Conservation (phyloP, 2,888 invertebrate genomes). For the Xanthorhoe designata region DNA sequence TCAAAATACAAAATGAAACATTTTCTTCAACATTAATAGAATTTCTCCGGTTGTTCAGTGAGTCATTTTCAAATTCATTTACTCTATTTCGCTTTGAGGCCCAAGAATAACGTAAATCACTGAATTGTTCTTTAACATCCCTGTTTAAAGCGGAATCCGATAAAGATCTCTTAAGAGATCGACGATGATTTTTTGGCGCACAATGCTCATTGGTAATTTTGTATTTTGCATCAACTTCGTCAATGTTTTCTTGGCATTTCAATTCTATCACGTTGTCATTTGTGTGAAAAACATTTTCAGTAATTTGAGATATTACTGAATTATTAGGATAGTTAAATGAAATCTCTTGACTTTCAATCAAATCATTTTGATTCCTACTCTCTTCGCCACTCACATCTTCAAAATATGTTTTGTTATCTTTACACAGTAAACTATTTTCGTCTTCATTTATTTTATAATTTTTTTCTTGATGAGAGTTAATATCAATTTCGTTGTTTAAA, state of each 20-base stretch:
- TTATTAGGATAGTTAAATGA: slow-evolving; percentile 25
- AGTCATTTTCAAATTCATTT: slow-evolving; percentile 50
- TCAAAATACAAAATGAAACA: slow-evolving; percentile 76
- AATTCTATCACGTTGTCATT: slow-evolving; percentile 11
- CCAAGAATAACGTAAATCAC: slow-evolving; percentile 47
- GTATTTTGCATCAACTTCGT: slow-evolving; percentile 11
- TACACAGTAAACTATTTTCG: neutral
- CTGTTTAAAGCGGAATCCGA: slow-evolving; percentile 72
- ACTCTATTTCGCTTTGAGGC: slow-evolving; percentile 65
- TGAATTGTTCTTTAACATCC: slow-evolving; percentile 43
- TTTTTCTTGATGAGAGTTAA: slow-evolving; percentile 3
- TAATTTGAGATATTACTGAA: slow-evolving; percentile 30
- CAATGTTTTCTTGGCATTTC: slow-evolving; percentile 8
- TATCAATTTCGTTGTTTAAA: neutral
- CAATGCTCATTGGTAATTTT: slow-evolving; percentile 20
- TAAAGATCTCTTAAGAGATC: slow-evolving; percentile 68
- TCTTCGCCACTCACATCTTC: slow-evolving; percentile 13
- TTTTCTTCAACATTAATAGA: slow-evolving; percentile 74
- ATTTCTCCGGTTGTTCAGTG: slow-evolving; percentile 72
- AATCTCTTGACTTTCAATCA: slow-evolving; percentile 23
- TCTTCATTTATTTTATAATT: slow-evolving; percentile 8
- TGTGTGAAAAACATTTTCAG: slow-evolving; percentile 19
- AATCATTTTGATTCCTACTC: slow-evolving; percentile 14
- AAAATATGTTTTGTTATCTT: slow-evolving; percentile 12
- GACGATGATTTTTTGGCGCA: slow-evolving; percentile 37